These are phyloP conservation scores for Horisme vitalbata DNA, from an alignment of 2,888 invertebrate genomes.

Conservation along the genomic window DNA sequence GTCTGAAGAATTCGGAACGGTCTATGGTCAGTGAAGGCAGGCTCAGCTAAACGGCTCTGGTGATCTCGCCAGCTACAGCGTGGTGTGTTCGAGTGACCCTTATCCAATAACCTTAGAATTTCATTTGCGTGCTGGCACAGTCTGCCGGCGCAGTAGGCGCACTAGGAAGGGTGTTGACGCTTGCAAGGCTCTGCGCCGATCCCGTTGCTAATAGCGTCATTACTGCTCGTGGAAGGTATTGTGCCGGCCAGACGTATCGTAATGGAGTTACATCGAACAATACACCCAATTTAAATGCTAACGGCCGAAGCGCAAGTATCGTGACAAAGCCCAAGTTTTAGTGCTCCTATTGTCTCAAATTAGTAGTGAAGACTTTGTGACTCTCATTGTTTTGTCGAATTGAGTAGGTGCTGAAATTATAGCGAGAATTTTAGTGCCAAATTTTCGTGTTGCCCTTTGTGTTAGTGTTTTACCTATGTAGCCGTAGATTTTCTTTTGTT, in stretches of 20 bases:
- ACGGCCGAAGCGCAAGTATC: conserved; percentile 24
- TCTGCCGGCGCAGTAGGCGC: too few species aligned
- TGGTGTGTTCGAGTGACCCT: not conserved
- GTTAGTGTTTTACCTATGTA: conserved; percentile 3
- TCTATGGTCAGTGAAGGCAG: too few species aligned
- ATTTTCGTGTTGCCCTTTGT: conserved; percentile 21
- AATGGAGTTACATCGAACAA: conserved; percentile 32
- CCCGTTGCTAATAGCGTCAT: too few species aligned
- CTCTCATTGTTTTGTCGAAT: conserved; percentile 24
- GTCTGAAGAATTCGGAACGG: too few species aligned
- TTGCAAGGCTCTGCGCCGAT: too few species aligned
- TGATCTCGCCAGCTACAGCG: not conserved
- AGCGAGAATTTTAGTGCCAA: conserved; percentile 9
- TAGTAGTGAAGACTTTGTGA: conserved; percentile 24
- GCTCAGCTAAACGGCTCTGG: too few species aligned
- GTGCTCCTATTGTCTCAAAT: conserved; percentile 28
- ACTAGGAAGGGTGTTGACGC: too few species aligned
- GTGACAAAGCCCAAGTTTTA: conserved; percentile 20
- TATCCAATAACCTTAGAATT: not conserved
- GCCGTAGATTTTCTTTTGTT: conserved; percentile 9
- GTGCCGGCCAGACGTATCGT: conserved; percentile 1
- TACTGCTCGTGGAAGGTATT: too few species aligned
- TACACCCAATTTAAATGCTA: conserved; percentile 32
- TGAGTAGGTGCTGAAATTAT: conserved; percentile 6
- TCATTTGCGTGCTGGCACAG: too few species aligned